phyloP scores from a whole-genome alignment of 2,888 invertebrate species.

The Drosophila rellima region DNA sequence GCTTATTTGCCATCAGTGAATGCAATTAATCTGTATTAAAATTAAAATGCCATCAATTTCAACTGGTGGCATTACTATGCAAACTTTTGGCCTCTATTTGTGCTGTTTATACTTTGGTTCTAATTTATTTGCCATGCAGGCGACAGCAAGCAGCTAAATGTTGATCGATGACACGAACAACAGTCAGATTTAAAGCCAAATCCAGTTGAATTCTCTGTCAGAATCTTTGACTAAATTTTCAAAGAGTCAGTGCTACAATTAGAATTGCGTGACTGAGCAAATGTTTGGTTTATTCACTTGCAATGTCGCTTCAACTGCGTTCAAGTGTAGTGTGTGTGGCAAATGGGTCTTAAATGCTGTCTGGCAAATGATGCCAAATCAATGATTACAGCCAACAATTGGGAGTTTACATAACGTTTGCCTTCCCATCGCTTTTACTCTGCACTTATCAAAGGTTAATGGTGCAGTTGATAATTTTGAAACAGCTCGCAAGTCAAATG shows the following conservation, averaged over 20 bases:
- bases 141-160: constrained; percentile 18
- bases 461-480: constrained; percentile 66
- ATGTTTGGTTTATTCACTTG: constrained; percentile 36
- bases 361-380: constrained; percentile 21
- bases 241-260: constrained; percentile 12
- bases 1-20: not conserved
- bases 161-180: constrained; percentile 25
- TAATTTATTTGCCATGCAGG: constrained; percentile 28
- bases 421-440: constrained; percentile 14
- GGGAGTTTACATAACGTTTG: constrained; percentile 17
- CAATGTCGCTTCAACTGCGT: constrained; percentile 6
- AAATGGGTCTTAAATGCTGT: constrained; percentile 6
- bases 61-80: constrained; percentile 6
- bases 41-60: not conserved
- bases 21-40: not conserved
- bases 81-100: not conserved
- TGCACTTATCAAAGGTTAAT: constrained; percentile 67
- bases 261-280: constrained; percentile 13
- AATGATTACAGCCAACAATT: constrained; percentile 24
- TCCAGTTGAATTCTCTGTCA: not conserved
- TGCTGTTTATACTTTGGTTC: constrained; percentile 13
- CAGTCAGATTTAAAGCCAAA: constrained; percentile 3
- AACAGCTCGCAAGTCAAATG: constrained; percentile 66
- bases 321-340: constrained; percentile 7
- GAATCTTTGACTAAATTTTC: constrained; percentile 16